Evolutionary conservation across 2,113 vertebrate species (phyloP).

Genomic region (Epinephelus moara): DNA sequence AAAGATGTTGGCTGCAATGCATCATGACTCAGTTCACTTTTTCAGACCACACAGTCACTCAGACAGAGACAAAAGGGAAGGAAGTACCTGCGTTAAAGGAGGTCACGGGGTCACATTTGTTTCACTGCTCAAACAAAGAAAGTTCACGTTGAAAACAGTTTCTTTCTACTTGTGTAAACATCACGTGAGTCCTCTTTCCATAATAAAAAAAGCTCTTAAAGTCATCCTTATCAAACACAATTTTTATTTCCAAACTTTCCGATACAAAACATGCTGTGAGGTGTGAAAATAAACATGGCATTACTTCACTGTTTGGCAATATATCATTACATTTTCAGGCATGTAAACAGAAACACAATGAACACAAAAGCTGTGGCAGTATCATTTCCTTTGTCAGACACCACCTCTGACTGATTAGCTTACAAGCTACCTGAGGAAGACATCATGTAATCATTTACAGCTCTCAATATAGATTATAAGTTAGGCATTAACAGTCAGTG

Average conservation of each 20-base stretch:
- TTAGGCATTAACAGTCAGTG: conserved; percentile 62
- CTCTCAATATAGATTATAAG: conserved; percentile 56
- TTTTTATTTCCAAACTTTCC: conserved; percentile 38
- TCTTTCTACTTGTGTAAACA: conserved; percentile 34
- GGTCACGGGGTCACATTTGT: conserved; percentile 65
- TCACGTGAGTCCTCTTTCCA: neutral
- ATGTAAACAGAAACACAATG: conserved; percentile 67
- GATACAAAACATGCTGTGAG: conserved; percentile 7
- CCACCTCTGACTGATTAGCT: conserved; percentile 61
- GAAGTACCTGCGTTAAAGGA: conserved; percentile 45
- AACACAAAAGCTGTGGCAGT: conserved; percentile 73
- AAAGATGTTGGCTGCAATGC: conserved; percentile 48
- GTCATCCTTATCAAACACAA: neutral
- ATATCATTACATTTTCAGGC: conserved; percentile 26
- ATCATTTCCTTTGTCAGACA: conserved; percentile 59
- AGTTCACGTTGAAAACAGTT: conserved; percentile 29
- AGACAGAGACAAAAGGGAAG: conserved; percentile 58
- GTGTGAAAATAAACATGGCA: conserved; percentile 32
- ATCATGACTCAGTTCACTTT: conserved; percentile 19
- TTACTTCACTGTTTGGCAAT: conserved; percentile 16
- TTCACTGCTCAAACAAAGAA: conserved; percentile 59
- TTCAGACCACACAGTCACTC: conserved; percentile 48
- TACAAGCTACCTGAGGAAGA: conserved; percentile 75
- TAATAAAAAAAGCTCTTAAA: neutral
- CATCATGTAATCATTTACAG: conserved; percentile 72